These are phyloP conservation scores for Tetrax tetrax DNA, from an alignment of 2,113 vertebrate genomes.

Conservation along the genomic window DNA sequence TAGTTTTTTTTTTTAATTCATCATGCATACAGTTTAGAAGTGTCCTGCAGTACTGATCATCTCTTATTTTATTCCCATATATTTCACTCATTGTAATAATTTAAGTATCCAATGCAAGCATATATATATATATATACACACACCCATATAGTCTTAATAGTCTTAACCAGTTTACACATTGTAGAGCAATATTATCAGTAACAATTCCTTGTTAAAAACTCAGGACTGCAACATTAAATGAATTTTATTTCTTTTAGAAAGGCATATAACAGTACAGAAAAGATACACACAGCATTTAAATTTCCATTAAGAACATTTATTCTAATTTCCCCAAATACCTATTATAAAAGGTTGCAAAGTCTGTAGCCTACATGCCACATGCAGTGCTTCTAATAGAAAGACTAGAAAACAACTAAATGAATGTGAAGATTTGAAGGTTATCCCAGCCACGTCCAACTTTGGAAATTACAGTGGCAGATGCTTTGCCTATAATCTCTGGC, in stretches of 20 bases:
- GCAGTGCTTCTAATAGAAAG: constrained; percentile 29
- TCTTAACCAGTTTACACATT: background rate
- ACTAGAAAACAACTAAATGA: constrained; percentile 18
- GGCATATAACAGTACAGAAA: background rate
- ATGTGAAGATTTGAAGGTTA: constrained; percentile 39
- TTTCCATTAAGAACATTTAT: background rate
- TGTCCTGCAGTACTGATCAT: background rate
- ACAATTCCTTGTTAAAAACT: background rate
- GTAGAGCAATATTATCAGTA: background rate
- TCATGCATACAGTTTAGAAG: background rate
- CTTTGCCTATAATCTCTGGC: constrained; percentile 24
- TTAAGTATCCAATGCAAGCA: background rate
- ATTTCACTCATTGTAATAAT: background rate
- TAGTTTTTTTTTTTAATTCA: background rate
- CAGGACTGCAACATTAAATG: background rate
- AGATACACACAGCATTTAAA: background rate
- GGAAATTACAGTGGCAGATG: constrained; percentile 49
- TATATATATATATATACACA: background rate
- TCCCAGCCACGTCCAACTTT: background rate
- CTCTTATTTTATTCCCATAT: background rate
- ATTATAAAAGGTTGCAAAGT: constrained; percentile 1
- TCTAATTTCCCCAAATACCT: constrained; percentile 11
- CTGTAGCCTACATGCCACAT: background rate
- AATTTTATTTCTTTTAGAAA: background rate
- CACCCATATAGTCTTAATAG: background rate